phyloP scores from a whole-genome alignment of 2,888 invertebrate species.

The Bembecia ichneumoniformis region DNA sequence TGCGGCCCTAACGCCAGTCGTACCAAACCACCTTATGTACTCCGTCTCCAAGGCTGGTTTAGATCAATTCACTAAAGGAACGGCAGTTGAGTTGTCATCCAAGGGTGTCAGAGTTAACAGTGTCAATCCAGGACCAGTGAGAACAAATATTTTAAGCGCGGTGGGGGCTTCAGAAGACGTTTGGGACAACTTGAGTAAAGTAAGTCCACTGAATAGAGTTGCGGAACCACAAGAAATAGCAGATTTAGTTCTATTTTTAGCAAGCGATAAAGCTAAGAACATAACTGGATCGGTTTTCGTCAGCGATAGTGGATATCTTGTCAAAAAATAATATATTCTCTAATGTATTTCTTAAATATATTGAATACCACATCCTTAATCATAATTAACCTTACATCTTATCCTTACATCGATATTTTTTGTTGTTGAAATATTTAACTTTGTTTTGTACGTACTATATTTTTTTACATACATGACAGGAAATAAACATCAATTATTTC shows the following conservation, averaged over 20 bases:
- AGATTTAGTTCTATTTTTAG: constrained; percentile 21
- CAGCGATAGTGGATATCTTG: constrained; percentile 12
- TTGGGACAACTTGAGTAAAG: neutral
- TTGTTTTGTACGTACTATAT: too few species aligned
- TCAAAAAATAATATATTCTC: too few species aligned
- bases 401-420: too few species aligned
- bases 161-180: constrained; percentile 1
- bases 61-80: constrained; percentile 10
- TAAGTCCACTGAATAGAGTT: constrained; percentile 19
- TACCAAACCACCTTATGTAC: constrained; percentile 4
- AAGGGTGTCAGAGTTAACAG: constrained; percentile 10
- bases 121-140: constrained; percentile 9
- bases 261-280: constrained; percentile 25
- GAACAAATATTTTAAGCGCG: constrained; percentile 6
- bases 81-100: constrained; percentile 8
- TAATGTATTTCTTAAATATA: too few species aligned
- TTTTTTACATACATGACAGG: too few species aligned
- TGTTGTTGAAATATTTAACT: too few species aligned
- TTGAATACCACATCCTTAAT: too few species aligned
- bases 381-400: too few species aligned
- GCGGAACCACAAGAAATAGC: constrained; percentile 23
- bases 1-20: neutral
- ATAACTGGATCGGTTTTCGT: constrained; percentile 23
- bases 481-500: too few species aligned
- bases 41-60: constrained; percentile 8